Evolutionary conservation across 1,140 invertebrate species (phyloP), one percentile per base, ranked within the genome.

Genomic region (Phymorhynchus buccinoides): DNA sequence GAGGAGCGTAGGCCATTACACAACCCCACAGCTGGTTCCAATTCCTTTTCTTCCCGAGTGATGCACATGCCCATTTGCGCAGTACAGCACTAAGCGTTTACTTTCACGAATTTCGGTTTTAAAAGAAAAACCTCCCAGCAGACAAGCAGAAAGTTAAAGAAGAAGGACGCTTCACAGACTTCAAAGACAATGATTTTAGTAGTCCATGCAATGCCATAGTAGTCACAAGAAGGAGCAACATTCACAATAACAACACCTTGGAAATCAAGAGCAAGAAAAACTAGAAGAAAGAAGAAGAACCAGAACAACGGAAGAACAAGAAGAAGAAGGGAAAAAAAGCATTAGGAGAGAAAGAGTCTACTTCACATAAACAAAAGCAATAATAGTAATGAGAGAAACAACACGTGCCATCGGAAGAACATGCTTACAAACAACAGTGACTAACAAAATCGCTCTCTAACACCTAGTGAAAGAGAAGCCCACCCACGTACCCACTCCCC

Each of bases 131-230:
- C 27, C 77, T 39, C 77, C 27, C 16, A 22, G 39, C 3, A 37
- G 32, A 79, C 6, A 79, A 44, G 62, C 32, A 56, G 73, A 79
- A 27, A 84, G 44, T 48, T n/a, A 88, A 39, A 66, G 62, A 78
- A 77, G 62, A n/a, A 79, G 44, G 66, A 32, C 80, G 83, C 79
- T 0, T 41, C 62, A 73, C 52, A 71, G 56, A 37, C 44, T 85
- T 27, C 48, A 6, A 68, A 1, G 75, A 27, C 73, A 16, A 73
- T 12, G 30, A 39, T 32, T 4, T 44, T 1, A 80, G 39, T 39
- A 18, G 41, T 12, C 14, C 14, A 39, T 3, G 22, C 27, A 39
- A 12, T 71, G 37, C 56, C 16, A 82, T 32, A 37, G 1, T n/a
- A 78, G 75, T 18, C 78, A 41, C 27, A 80, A 42, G 48, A 9